Percentiles rank a stretch among this genome's conserved stretches.
Evolutionary conservation across 35 echinoderm and acorn worm genomes (phyloP).

Genomic region (Apostichopus parvimensis): DNA sequence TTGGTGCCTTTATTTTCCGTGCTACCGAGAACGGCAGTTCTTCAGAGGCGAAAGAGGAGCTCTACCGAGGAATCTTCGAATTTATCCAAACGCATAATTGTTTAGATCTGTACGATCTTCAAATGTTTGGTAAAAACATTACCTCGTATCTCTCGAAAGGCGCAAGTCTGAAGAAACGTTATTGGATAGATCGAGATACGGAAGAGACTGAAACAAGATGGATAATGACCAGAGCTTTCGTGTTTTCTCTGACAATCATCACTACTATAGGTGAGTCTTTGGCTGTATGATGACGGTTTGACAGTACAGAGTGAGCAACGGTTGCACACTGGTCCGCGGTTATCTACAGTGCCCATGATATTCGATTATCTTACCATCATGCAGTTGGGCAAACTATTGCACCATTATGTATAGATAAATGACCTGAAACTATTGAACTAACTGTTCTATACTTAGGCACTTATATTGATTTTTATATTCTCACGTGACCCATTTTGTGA

Average conservation of each 20-base stretch:
- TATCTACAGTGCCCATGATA: no score
- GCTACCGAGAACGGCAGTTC: conserved; percentile 19
- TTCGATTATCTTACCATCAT: no score
- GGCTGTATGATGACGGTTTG: no score
- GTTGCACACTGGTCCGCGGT: no score
- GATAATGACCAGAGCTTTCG: conserved; percentile 21
- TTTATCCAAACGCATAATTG: background rate
- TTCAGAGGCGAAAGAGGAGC: background rate
- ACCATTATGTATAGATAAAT: no score
- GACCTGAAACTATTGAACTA: no score
- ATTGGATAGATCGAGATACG: conserved; percentile 17
- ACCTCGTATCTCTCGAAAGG: background rate
- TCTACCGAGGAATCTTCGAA: background rate
- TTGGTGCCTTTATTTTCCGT: conserved; percentile 20
- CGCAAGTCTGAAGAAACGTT: background rate
- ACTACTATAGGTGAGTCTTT: conserved; percentile 31
- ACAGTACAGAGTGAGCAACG: no score
- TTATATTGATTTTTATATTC: no score
- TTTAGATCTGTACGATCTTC: background rate
- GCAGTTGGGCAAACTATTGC: no score
- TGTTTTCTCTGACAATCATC: conserved; percentile 23
- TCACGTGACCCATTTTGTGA: no score
- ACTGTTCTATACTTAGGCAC: no score
- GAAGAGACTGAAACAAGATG: conserved; percentile 20
- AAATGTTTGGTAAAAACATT: background rate